Evolutionary conservation across 2,113 vertebrate species (phyloP), one percentile per base, ranked within the genome.

Genomic region (Peromyscus polionotus): DNA sequence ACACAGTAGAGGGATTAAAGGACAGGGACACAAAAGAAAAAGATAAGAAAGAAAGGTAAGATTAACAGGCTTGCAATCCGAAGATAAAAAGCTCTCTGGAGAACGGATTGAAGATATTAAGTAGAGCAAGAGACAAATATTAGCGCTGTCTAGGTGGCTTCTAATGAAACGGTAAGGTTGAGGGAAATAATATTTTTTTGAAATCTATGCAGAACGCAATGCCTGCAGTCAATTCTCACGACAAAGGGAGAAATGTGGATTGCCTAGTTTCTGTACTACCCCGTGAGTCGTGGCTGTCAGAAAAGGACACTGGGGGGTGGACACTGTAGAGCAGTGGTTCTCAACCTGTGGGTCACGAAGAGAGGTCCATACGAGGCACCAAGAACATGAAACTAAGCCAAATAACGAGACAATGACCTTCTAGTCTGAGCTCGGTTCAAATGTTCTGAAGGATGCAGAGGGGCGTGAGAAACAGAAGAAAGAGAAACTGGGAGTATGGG

Each of bases 361-460:
- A 42, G 7, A 31, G 26, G 48, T 13, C 28, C 63, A 51, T 14
- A 39, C 0, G 12, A 93, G 68, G 36, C 9, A 61, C 28, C 39
- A 87, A 77, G 33, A 39, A 61, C 8, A 68, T 39, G 22, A 85
- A 92, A 88, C 14, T 73, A 51, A 96, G 93, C 61, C 59, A 96
- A 73, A 12, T 88, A 70, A 54, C 48, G 11, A 76, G 31, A 93
- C 9, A 84, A 39, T 31, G 31, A 89, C 59, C 51, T 94, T 68
- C 36, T 26, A n/a, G 57, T 87, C 17, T 83, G 31, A 88, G 14
- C 20, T 63, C 83, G 63, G 16, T 28, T 33, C 17, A 33, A 68
- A 45, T 28, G 57, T 68, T 28, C n/a, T 33, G 76, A 19, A 87
- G 4, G 39, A 48, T 28, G 42, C 7, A 88, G n/a, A 65, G 90